Evolutionary conservation across 2,888 invertebrate species (phyloP).

Genomic region (Dolomedes plantarius): DNA sequence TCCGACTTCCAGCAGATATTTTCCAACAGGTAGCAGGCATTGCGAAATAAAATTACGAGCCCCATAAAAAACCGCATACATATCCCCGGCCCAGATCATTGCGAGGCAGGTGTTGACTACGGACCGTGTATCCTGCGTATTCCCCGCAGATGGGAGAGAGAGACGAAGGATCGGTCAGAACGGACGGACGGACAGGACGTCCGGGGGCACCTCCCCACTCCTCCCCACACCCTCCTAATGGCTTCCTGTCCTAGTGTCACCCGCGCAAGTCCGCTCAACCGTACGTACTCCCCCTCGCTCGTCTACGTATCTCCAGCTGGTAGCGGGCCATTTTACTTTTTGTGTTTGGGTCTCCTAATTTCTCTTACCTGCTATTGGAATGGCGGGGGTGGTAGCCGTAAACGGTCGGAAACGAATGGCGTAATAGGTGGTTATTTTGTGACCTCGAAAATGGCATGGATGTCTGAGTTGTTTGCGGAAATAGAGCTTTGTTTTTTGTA

Average conservation of each 20-base stretch:
- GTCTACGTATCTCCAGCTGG: constrained; percentile 24
- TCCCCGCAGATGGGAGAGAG: constrained; percentile 60
- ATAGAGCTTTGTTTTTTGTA: constrained; percentile 24
- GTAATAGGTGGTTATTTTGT: constrained; percentile 68
- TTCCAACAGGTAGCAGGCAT: constrained; percentile 52
- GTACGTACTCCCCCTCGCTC: constrained; percentile 13
- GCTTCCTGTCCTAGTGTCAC: constrained; percentile 65
- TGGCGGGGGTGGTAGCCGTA: constrained; percentile 49
- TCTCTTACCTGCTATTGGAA: constrained; percentile 35
- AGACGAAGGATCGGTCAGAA: constrained; percentile 29
- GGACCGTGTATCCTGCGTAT: constrained; percentile 53
- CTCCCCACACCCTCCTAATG: constrained; percentile 44
- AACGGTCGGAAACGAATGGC: constrained; percentile 51
- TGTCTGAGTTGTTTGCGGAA: constrained; percentile 64
- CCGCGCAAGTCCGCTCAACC: constrained; percentile 47
- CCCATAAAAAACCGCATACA: not conserved
- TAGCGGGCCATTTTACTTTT: constrained; percentile 9
- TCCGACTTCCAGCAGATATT: not conserved
- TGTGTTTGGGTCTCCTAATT: not conserved
- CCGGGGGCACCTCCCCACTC: constrained; percentile 15
- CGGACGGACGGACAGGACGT: constrained; percentile 53
- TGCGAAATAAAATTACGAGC: constrained; percentile 33
- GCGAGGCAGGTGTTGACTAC: constrained; percentile 52
- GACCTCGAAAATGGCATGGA: constrained; percentile 47
- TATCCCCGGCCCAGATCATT: not conserved